Percentiles rank a stretch among this genome's conserved stretches.
phyloP scores from a whole-genome alignment of 2,888 invertebrate species.

The Epiperipatus broadwayi region DNA sequence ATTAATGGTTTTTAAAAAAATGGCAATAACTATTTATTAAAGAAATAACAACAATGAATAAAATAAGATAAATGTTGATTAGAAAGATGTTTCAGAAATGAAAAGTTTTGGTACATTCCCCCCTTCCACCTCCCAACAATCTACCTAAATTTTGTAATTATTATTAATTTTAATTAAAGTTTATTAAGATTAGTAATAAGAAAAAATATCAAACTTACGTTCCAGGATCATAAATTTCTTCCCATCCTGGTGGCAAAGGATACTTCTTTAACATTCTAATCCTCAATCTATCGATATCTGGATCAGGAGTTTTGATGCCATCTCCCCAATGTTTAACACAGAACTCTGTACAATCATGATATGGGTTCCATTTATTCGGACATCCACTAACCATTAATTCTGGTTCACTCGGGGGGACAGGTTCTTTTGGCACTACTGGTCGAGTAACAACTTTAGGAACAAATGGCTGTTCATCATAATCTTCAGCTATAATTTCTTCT shows the following conservation, averaged over 20 bases:
- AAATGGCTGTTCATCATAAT: constrained; percentile 60
- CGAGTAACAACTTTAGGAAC: too few relatives aligned
- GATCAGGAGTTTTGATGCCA: constrained; percentile 45
- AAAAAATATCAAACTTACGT: too few relatives aligned
- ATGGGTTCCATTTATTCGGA: constrained; percentile 85
- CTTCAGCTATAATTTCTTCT: constrained; percentile 84
- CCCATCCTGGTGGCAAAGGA: constrained; percentile 79
- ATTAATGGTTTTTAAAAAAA: too few relatives aligned
- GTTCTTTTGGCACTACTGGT: constrained; percentile 16
- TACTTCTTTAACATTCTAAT: constrained; percentile 58
- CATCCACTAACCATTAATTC: constrained; percentile 39
- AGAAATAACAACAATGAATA: too few relatives aligned
- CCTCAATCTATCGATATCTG: constrained; percentile 51
- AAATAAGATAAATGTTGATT: too few relatives aligned
- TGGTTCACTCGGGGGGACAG: not conserved
- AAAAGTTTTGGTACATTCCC: too few relatives aligned
- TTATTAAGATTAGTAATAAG: too few relatives aligned
- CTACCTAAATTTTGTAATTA: too few relatives aligned
- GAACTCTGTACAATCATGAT: constrained; percentile 71
- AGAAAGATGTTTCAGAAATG: too few relatives aligned
- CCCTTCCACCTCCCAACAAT: too few relatives aligned
- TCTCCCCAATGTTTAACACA: constrained; percentile 73
- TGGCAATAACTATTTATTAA: too few relatives aligned
- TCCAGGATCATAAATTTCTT: constrained; percentile 77
- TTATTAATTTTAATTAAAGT: too few relatives aligned